Base-by-base conservation (phyloP, 1,140 invertebrate genomes). In the Nebria ingens region DNA sequence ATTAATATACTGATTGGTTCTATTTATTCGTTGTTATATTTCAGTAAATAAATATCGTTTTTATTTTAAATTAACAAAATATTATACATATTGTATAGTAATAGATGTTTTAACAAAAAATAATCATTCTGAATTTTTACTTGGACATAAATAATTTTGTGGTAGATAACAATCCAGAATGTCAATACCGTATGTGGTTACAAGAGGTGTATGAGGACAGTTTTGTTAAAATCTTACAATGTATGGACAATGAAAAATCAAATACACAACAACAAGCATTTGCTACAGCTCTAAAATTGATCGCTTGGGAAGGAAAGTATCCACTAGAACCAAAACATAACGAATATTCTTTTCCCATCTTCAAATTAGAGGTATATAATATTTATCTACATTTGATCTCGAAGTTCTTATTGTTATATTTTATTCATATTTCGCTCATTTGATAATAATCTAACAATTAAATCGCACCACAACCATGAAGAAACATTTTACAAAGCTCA, bases 241-340 rank as follows among this genome's bases (percentile, higher is more conserved):
- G 76, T 38, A 72, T 83, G 19, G 74, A 76, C 34, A 68, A 71
- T 52, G 74, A 73, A 21, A 73, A 73, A 53, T 64, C 65, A 3
- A 71, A 70, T 53, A 73, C 81, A 21, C 75, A 81, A 53, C 59
- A 75, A 3, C 83, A 85, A 72, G 82, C 81, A 0, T 68, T 88
- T 0, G 75, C 78, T 2, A 84, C 83, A 1, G 76, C 78, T 11
- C 79, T 85, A 70, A 84, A 84, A 59, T 58, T 87, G 20, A 67
- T 87, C 58, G 71, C 77, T 15, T 73, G 73, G 19, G 84, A 87
- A 69, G 82, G 81, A n/a, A 79, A 76, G 63, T 68, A 75, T 62
- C 77, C 80, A 0, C 59, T 83, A n/a, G 77, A 82, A 58, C 59
- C 58, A 20, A 68, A 61, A 21, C 66, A 64, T 6, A 65, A 71